Conservation (phyloP, 2,113 vertebrate species). For the Isichthys henryi region DNA sequence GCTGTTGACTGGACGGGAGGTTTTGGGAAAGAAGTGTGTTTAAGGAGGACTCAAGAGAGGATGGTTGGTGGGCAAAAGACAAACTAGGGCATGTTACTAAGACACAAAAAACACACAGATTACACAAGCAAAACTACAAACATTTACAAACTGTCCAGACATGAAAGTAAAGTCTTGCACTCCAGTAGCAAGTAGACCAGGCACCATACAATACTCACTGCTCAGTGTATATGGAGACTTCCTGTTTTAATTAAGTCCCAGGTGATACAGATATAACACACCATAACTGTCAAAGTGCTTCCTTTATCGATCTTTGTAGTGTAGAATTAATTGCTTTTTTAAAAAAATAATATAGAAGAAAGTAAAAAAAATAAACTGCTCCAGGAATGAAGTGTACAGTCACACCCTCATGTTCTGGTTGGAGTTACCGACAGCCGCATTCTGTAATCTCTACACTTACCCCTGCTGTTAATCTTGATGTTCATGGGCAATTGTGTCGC, state of each 20-base stretch:
- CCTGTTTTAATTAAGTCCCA: neutral
- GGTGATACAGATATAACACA: neutral
- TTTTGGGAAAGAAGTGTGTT: neutral
- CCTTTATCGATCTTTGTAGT: neutral
- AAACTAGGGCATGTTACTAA: neutral
- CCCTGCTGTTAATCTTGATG: slow-evolving; percentile 69
- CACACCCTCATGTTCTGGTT: neutral
- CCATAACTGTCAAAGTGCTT: neutral
- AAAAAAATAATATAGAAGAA: neutral
- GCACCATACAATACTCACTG: neutral
- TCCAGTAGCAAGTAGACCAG: neutral
- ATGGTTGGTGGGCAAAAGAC: neutral
- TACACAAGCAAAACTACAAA: neutral
- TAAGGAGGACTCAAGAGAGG: neutral
- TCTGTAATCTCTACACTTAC: slow-evolving; percentile 42
- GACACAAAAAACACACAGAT: neutral
- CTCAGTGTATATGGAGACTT: neutral
- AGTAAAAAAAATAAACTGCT: neutral
- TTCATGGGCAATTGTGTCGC: slow-evolving; percentile 73
- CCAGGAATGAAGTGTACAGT: neutral
- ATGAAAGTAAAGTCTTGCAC: neutral
- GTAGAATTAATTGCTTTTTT: neutral
- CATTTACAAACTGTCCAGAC: neutral
- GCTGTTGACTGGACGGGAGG: neutral
- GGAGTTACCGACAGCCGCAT: neutral